Evolutionary conservation across 2,888 invertebrate species (phyloP).

Genomic region (Galerucella pusilla): DNA sequence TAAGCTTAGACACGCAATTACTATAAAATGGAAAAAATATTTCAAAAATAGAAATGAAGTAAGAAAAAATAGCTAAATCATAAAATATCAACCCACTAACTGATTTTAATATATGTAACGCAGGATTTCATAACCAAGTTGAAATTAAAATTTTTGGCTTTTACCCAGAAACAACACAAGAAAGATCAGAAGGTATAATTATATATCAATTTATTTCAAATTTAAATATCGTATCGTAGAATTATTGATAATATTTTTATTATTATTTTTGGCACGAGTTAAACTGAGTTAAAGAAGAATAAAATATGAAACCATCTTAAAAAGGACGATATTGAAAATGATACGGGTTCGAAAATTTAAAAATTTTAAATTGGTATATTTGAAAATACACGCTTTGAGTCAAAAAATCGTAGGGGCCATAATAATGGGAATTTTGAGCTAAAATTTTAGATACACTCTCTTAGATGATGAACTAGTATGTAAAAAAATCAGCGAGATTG

Average conservation of each 20-base stretch:
- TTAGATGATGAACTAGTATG: too few species aligned
- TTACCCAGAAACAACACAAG: neutral
- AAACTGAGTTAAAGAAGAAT: neutral
- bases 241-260: neutral
- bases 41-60: slow-evolving; percentile 2
- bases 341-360: too few species aligned
- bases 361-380: too few species aligned
- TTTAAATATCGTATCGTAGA: neutral
- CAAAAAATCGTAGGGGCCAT: too few species aligned
- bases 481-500: too few species aligned
- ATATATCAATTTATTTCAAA: slow-evolving; percentile 9
- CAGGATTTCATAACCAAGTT: neutral
- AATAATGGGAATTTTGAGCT: too few species aligned
- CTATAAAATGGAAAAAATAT: neutral
- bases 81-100: neutral
- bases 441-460: too few species aligned
- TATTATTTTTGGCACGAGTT: neutral
- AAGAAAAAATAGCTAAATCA: neutral
- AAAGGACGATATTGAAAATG: too few species aligned
- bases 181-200: slow-evolving; percentile 11
- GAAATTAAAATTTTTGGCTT: neutral
- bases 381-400: too few species aligned
- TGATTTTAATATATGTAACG: neutral
- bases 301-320: neutral
- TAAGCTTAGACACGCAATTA: too few species aligned